phyloP scores from a whole-genome alignment of 2,113 vertebrate genomes.

The Noctilio leporinus region DNA sequence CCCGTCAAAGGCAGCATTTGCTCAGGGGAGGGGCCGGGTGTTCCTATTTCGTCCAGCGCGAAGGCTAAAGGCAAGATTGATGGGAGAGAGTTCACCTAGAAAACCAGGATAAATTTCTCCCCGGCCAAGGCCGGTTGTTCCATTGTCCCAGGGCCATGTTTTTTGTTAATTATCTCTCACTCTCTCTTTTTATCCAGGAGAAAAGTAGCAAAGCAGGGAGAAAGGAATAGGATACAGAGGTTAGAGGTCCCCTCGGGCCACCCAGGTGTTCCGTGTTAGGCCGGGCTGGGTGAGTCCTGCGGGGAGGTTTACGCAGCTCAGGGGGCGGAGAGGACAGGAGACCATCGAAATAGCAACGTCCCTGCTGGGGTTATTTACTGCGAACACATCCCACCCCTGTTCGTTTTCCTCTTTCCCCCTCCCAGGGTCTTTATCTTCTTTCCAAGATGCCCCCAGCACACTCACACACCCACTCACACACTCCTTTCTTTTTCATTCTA shows the following conservation, averaged over 20 bases:
- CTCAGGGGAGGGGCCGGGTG: slow-evolving; percentile 86
- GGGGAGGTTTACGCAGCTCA: background rate
- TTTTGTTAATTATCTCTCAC: slow-evolving; percentile 99
- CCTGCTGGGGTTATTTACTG: slow-evolving; percentile 17
- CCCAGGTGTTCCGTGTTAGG: slow-evolving; percentile 87
- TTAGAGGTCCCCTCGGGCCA: slow-evolving; percentile 92
- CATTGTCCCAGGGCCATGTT: slow-evolving; percentile 87
- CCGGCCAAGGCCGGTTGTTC: slow-evolving; percentile 89
- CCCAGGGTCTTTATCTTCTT: slow-evolving; percentile 21
- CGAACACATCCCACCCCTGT: background rate
- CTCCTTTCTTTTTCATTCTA: slow-evolving; percentile 28
- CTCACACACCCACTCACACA: background rate
- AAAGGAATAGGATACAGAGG: slow-evolving; percentile 96
- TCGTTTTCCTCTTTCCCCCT: background rate
- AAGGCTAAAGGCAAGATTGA: slow-evolving; percentile 98
- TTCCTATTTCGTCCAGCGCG: slow-evolving; percentile 87
- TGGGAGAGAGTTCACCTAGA: slow-evolving; percentile 96
- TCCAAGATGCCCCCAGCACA: background rate
- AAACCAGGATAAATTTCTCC: slow-evolving; percentile 90
- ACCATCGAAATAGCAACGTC: slow-evolving; percentile 18
- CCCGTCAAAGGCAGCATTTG: slow-evolving; percentile 83
- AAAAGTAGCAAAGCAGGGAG: slow-evolving; percentile 87
- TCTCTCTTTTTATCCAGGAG: slow-evolving; percentile 88
- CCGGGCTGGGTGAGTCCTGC: slow-evolving; percentile 32
- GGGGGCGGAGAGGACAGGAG: background rate